Conservation (phyloP, 2,797 vertebrate genomes). For the Telmatherina bonti region DNA sequence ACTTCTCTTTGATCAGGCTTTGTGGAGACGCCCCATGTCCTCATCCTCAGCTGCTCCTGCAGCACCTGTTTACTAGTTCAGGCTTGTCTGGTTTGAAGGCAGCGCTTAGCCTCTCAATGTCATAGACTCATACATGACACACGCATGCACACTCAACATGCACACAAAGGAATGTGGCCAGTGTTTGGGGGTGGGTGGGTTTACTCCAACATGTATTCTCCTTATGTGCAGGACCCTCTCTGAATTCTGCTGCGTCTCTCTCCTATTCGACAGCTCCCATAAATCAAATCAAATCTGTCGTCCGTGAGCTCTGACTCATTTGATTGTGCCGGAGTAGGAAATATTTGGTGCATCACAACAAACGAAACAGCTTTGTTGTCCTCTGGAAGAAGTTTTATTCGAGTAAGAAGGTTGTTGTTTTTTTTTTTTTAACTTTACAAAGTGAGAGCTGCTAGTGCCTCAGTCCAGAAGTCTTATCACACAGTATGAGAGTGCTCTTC, state of each 20-base stretch:
- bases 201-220: slow-evolving; percentile 41
- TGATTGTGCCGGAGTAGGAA: slow-evolving; percentile 25
- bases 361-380: slow-evolving; percentile 51
- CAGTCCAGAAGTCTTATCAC: slow-evolving; percentile 55
- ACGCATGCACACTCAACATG: slow-evolving; percentile 49
- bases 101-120: slow-evolving; percentile 62
- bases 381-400: slow-evolving; percentile 40
- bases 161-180: slow-evolving; percentile 69
- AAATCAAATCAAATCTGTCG: slow-evolving; percentile 36
- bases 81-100: slow-evolving; percentile 78
- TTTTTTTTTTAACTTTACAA: slow-evolving; percentile 47
- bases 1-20: slow-evolving; percentile 82
- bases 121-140: slow-evolving; percentile 63
- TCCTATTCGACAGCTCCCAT: slow-evolving; percentile 48
- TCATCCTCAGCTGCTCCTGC: slow-evolving; percentile 78
- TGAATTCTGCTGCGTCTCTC: slow-evolving; percentile 31
- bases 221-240: slow-evolving; percentile 28
- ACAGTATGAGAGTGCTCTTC: slow-evolving; percentile 53
- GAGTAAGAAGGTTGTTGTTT: too few relatives aligned
- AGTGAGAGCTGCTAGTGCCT: slow-evolving; percentile 45
- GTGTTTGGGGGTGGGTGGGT: slow-evolving; percentile 35
- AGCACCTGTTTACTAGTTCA: slow-evolving; percentile 84
- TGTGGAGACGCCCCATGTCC: slow-evolving; percentile 79
- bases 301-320: slow-evolving; percentile 35
- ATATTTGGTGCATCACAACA: slow-evolving; percentile 32